These are phyloP conservation scores for Pitangus sulphuratus DNA, from an alignment of 2,797 vertebrate genomes.

Conservation along the genomic window DNA sequence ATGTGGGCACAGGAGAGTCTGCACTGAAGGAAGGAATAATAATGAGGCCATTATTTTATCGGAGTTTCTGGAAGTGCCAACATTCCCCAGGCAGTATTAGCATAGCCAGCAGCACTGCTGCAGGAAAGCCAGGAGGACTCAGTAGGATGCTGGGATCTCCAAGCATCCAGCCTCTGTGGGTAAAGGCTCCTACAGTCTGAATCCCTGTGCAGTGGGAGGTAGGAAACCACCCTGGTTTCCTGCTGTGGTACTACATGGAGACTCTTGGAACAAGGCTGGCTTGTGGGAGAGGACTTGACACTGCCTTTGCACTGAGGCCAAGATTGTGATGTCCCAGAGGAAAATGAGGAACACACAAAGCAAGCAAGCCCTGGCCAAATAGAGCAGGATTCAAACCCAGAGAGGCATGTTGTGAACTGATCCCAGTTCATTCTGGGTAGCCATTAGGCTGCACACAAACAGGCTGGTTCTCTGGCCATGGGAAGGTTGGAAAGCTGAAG, in stretches of 20 bases:
- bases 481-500: not conserved
- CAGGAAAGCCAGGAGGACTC: not conserved
- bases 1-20: not conserved
- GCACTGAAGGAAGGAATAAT: not conserved
- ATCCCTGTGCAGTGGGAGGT: not conserved
- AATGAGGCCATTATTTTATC: not conserved
- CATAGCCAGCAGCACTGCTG: not conserved
- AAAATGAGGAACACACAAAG: not conserved
- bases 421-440: not conserved
- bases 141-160: not conserved
- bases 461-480: not conserved
- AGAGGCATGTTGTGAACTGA: not conserved
- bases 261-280: not conserved
- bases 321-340: not conserved
- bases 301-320: not conserved
- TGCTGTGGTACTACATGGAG: not conserved
- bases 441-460: not conserved
- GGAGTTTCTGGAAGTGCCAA: not conserved
- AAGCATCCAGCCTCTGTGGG: not conserved
- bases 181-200: not conserved
- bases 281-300: not conserved
- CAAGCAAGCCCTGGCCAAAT: not conserved
- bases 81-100: not conserved
- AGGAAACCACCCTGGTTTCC: not conserved
- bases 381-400: not conserved